A percentile compares a stretch with the other conserved stretches of the same genome.
These are phyloP conservation scores for Megaleporinus macrocephalus DNA, from an alignment of 2,113 vertebrate genomes.

Conservation along the genomic window DNA sequence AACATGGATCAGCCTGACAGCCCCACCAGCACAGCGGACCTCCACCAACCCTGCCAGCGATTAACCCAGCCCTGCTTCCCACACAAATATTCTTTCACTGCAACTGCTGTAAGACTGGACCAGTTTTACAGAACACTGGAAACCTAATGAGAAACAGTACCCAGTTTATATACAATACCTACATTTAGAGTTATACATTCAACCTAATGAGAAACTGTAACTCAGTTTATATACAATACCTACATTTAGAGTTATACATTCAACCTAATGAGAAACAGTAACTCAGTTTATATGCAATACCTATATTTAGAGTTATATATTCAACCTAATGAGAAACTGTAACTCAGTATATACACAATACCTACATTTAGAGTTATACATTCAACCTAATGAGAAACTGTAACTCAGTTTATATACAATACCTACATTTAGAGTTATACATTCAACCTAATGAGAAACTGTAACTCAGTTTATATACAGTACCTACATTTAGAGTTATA, in stretches of 20 bases:
- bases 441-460: no score
- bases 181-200: not conserved
- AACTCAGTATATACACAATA: not conserved
- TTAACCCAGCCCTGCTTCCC: not conserved
- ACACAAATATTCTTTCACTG: not conserved
- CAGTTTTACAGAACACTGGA: not conserved
- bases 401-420: no score
- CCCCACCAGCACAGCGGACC: constrained; percentile 41
- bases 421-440: no score
- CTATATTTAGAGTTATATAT: not conserved
- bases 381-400: no score
- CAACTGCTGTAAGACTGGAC: no score
- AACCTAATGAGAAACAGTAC: no score
- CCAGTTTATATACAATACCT: no score
- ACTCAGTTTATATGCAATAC: not conserved
- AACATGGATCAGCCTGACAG: constrained; percentile 55
- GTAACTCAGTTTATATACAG: no score
- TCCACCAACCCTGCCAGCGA: not conserved
- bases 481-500: no score
- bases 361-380: not conserved
- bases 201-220: no score
- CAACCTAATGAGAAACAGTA: not conserved
- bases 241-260: not conserved
- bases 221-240: no score
- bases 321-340: not conserved